Evolutionary conservation across 2,113 vertebrate species (phyloP).

Genomic region (Chloropsis hardwickii): DNA sequence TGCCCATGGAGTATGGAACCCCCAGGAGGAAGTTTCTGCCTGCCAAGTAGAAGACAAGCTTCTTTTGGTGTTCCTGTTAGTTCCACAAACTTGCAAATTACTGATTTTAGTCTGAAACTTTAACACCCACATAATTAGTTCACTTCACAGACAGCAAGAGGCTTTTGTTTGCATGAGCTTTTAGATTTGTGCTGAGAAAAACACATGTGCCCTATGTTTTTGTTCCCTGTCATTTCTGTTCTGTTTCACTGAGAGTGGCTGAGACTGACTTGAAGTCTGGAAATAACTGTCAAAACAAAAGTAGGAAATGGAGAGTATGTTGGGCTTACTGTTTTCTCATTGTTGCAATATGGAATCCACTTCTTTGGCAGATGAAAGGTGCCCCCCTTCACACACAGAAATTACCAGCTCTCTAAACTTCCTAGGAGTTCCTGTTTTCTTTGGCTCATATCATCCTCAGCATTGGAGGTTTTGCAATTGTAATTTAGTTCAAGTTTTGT

Average conservation of each 20-base stretch:
- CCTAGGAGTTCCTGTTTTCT: neutral
- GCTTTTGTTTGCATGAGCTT: neutral
- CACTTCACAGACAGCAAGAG: neutral
- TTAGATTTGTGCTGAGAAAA: neutral
- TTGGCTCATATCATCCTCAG: neutral
- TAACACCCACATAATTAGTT: neutral
- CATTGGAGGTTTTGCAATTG: neutral
- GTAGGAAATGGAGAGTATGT: neutral
- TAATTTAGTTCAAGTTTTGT: neutral
- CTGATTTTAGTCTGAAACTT: neutral
- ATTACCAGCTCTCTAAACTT: neutral
- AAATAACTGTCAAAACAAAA: neutral
- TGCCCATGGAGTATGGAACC: neutral
- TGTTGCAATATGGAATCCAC: neutral
- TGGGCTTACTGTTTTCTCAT: neutral
- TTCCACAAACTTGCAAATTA: neutral
- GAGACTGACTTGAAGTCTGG: neutral
- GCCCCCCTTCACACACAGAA: neutral
- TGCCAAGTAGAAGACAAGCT: neutral
- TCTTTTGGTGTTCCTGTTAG: neutral
- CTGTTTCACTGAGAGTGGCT: neutral
- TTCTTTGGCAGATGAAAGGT: neutral
- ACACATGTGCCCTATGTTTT: fast-evolving
- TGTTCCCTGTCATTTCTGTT: neutral
- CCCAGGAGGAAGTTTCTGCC: neutral